Evolutionary conservation across 2,888 invertebrate species (phyloP).

Genomic region (Sminthurides aquaticus): DNA sequence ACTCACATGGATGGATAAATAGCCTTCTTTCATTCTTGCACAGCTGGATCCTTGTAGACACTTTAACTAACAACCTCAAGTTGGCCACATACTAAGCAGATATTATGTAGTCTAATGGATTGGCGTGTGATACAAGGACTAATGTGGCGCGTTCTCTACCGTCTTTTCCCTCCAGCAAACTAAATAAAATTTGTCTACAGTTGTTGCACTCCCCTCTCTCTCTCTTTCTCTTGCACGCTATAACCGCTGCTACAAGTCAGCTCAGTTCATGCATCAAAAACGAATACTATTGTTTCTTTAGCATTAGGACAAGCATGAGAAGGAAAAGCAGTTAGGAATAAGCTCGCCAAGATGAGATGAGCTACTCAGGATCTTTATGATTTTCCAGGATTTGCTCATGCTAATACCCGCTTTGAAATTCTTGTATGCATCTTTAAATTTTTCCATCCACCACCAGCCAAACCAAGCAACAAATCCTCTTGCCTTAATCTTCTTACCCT

Average conservation of each 20-base stretch:
- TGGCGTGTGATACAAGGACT: neutral
- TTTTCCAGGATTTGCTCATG: constrained; percentile 25
- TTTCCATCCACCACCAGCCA: too few species aligned
- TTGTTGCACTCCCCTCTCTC: too few species aligned
- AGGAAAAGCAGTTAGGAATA: constrained; percentile 8
- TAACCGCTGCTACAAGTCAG: too few species aligned
- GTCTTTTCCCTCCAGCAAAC: neutral
- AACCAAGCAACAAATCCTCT: too few species aligned
- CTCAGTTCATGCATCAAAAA: too few species aligned
- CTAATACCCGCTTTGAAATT: neutral
- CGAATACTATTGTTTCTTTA: too few species aligned
- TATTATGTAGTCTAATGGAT: neutral
- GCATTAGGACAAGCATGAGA: too few species aligned
- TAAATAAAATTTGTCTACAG: neutral
- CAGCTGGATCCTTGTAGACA: neutral
- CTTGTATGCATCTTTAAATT: constrained; percentile 6
- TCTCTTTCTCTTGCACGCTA: too few species aligned
- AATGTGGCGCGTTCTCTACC: neutral
- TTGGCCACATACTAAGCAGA: neutral
- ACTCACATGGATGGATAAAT: constrained; percentile 30
- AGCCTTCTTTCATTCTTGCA: neutral
- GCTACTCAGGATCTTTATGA: constrained; percentile 28
- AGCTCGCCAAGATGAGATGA: constrained; percentile 29
- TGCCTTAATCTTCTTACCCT: constrained; percentile 11
- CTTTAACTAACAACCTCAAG: constrained; percentile 4